phyloP scores from a whole-genome alignment of 92 coral and sea anemone genomes.

The Metridium senile region DNA sequence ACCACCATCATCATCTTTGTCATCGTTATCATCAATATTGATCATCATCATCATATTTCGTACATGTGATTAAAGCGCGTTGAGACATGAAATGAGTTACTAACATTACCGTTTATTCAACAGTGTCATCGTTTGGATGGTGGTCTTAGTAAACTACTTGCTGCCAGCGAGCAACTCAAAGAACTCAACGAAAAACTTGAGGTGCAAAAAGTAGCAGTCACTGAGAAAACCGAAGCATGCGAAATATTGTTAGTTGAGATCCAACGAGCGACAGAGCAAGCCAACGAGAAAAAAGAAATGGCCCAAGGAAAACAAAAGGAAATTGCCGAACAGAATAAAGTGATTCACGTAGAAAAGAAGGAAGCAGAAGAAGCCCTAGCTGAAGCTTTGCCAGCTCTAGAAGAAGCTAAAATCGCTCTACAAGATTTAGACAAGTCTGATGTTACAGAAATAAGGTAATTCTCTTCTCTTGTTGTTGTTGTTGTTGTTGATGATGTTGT shows the following conservation, averaged over 20 bases:
- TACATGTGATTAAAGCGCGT: too few relatives aligned
- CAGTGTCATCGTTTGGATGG: constrained; percentile 98
- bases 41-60: too few relatives aligned
- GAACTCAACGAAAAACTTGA: constrained; percentile 98
- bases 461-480: too few relatives aligned
- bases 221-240: constrained; percentile 98
- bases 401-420: constrained; percentile 95
- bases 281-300: constrained; percentile 94
- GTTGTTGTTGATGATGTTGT: too few relatives aligned
- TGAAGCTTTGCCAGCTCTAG: constrained; percentile 90
- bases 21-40: too few relatives aligned
- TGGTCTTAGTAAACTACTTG: constrained; percentile 95
- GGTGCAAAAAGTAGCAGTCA: constrained; percentile 95
- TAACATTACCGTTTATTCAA: too few relatives aligned
- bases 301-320: constrained; percentile 93
- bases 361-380: constrained; percentile 98
- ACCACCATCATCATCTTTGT: too few relatives aligned
- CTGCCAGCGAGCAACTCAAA: constrained; percentile 96
- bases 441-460: constrained; percentile 95
- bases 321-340: constrained; percentile 89
- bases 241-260: constrained; percentile 89
- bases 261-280: constrained; percentile 84
- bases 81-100: too few relatives aligned
- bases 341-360: constrained; percentile 84
- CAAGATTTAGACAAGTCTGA: constrained; percentile 98